Evolutionary conservation across 2,888 invertebrate genomes (phyloP), one percentile per base, ranked within the genome.

Genomic region (Pyrochroa serraticornis): DNA sequence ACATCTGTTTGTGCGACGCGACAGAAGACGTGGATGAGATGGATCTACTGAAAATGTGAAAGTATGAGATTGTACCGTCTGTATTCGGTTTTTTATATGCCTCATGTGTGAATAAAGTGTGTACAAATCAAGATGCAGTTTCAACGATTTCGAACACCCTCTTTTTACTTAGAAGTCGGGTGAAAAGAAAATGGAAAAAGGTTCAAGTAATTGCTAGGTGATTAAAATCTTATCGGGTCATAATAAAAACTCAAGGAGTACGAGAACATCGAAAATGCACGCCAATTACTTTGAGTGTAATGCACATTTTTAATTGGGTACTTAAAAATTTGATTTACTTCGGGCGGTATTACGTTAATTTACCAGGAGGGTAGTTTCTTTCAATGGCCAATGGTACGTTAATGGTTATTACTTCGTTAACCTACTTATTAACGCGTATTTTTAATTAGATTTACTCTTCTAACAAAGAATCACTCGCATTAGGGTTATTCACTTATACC

Each of bases 11-110:
- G 45, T 41, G 41, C 12, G 35, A 33, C 41, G 39, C 37, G 46
- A 48, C 42, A 41, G 48, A 48, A 48, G 43, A 48, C 55, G 35
- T 48, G 55, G 48, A 47, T 34, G 39, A 9, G 48, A 41, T 30
- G 35, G 36, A 44, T 46, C 42, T 39, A 14, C 39, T 42, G 22
- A 37, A 48, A 36, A 55, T 36, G 48, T 55, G 47, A 41, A 42
- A 43, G 55, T 48, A 42, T 54, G 31, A 48, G 37, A 55, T 55
- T 48, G 55, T 55, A 38, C 38, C 22, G 50, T 33, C 45, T 57
- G 33, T 46, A 46, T 51, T 57, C 45, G 57, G 51, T 51, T 51
- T 57, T 9, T 22, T 37, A 37, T 22, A 22, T 22, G 22, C 22
- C 2, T 22, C 5, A 37, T 43, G 38, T 44, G 52, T 45, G 45